Percentiles rank a stretch among this genome's conserved stretches.
These are phyloP conservation scores for Cherax destructor DNA, from an alignment of 1,140 invertebrate species.

Conservation along the genomic window DNA sequence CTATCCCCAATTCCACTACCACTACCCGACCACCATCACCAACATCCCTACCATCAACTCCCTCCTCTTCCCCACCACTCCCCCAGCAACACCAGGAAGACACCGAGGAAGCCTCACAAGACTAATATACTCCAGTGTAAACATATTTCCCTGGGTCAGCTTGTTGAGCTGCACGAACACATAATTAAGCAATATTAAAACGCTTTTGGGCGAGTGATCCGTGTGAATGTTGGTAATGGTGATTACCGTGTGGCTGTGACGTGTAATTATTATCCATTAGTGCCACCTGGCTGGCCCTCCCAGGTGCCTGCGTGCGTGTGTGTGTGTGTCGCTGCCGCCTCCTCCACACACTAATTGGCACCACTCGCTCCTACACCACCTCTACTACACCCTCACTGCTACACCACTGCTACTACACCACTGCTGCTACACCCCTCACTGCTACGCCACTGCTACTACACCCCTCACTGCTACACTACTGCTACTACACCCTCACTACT, in stretches of 20 bases:
- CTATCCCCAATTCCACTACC: too few relatives aligned
- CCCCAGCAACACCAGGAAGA: background rate
- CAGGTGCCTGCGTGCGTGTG: constrained; percentile 39
- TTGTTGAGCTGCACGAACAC: constrained; percentile 24
- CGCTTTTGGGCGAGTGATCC: constrained; percentile 54
- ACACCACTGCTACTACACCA: too few relatives aligned
- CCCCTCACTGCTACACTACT: too few relatives aligned
- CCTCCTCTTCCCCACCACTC: background rate
- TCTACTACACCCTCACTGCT: too few relatives aligned
- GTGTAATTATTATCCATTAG: constrained; percentile 67
- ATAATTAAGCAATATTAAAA: constrained; percentile 69
- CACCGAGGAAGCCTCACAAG: background rate
- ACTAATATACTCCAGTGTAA: background rate
- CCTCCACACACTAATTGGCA: background rate
- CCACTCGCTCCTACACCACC: background rate
- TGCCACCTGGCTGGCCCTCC: constrained; percentile 51
- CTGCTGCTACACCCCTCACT: too few relatives aligned
- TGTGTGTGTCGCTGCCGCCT: background rate
- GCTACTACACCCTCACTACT: too few relatives aligned
- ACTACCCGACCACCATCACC: too few relatives aligned
- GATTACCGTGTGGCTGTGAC: constrained; percentile 60
- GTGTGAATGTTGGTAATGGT: constrained; percentile 62
- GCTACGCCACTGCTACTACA: too few relatives aligned
- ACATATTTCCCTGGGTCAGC: background rate
- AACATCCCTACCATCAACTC: too few relatives aligned